Evolutionary conservation across 2,113 vertebrate genomes (phyloP).

Genomic region (Emydura subglobosa): DNA sequence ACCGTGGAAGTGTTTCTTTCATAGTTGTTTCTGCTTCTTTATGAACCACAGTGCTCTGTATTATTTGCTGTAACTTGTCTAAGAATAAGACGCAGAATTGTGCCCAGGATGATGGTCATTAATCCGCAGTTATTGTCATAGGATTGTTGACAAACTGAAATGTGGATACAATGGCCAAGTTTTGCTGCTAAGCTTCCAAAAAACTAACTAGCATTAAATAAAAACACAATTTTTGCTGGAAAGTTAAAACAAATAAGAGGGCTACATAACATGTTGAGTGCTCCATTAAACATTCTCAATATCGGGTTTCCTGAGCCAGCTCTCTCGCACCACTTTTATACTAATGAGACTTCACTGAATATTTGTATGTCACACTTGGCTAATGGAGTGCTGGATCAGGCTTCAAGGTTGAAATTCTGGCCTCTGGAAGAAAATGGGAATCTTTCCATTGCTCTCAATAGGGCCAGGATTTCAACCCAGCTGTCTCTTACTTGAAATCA

Average conservation of each 20-base stretch:
- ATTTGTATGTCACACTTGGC: neutral
- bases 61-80: neutral
- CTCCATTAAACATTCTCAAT: neutral
- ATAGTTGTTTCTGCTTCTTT: neutral
- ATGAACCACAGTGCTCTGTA: neutral
- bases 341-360: neutral
- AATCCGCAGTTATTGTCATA: neutral
- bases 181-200: neutral
- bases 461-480: rapidly evolving
- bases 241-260: neutral
- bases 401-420: too few relatives aligned
- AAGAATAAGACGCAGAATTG: neutral
- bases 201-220: neutral
- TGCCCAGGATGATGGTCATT: rapidly evolving
- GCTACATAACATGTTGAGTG: neutral
- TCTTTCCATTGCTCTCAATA: neutral
- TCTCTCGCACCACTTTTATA: neutral
- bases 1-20: neutral
- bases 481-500: neutral
- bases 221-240: neutral
- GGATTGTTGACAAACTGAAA: neutral
- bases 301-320: rapidly evolving
- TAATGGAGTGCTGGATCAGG: neutral
- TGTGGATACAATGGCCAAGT: rapidly evolving
- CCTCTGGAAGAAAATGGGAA: neutral